Base-by-base conservation (phyloP, 2,797 vertebrate species). In the Chiropotes sagulatus region DNA sequence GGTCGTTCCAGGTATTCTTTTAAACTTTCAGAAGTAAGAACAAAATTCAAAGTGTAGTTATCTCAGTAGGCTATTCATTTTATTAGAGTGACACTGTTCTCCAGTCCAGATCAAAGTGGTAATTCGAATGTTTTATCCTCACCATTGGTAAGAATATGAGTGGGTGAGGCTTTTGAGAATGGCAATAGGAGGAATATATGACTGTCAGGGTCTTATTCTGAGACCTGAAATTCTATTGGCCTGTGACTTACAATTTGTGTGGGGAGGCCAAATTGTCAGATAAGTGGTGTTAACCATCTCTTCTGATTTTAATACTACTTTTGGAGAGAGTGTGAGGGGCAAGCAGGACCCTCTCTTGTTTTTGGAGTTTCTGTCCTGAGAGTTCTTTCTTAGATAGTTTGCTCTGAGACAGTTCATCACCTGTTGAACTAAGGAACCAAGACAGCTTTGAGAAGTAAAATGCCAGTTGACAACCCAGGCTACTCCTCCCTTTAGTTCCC, bases 1-100 rank as follows among this genome's bases (percentile, higher is more conserved):
- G 88, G 97, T 78, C 85, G 80, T 90, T 97, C 94, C 97, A 97
- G 98, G 97, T 97, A 97, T 93, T 92, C 87, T 96, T 95, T 94
- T 82, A 92, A 93, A 88, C 90, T 91, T 94, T 96, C 52, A 96
- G 75, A 81, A 81, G 61, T 83, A 85, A 91, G 83, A 96, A 20
- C 41, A 93, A 92, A 48, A 80, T 75, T 92, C 83, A 46, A 41
- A 41, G 24, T 83, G 70, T 36, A 75, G n/a, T 39, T 93, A 41
- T 46, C 70, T 30, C 33, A 91, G 28, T 44, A 57, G 54, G 73
- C 48, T 46, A 0, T 86, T 92, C 36, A 50, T 97, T 94, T 78
- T 86, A 78, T 70, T 93, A 33, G 50, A 36, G 4, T 92, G 41
- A 73, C 64, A 58, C 61, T n/a, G 4, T 57, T 72, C 17, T 11